These are phyloP conservation scores for Hyperoodon ampullatus DNA, from an alignment of 2,113 vertebrate genomes.

Conservation along the genomic window DNA sequence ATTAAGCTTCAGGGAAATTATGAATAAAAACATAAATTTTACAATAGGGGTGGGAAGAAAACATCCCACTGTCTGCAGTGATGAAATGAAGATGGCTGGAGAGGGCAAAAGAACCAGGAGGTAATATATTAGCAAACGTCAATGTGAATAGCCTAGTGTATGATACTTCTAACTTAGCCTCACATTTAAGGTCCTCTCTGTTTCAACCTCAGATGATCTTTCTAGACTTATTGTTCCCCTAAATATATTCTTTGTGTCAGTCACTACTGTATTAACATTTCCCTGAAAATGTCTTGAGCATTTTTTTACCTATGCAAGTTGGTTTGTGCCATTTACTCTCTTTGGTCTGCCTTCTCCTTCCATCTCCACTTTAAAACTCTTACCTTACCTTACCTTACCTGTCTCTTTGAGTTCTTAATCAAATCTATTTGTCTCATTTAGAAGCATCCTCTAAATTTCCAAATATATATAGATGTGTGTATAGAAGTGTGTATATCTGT, in stretches of 20 bases:
- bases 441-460: conserved; percentile 41
- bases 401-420: conserved; percentile 20
- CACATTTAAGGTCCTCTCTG: conserved; percentile 42
- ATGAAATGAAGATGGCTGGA: conserved; percentile 22
- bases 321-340: background rate
- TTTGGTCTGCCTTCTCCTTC: conserved; percentile 40
- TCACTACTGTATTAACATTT: conserved; percentile 42
- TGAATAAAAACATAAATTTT: conserved; percentile 36
- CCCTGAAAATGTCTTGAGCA: background rate
- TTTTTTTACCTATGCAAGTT: conserved; percentile 32
- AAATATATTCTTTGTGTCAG: conserved; percentile 41
- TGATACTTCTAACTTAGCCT: conserved; percentile 43
- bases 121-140: background rate
- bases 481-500: background rate
- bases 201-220: conserved; percentile 45
- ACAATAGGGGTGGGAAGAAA: background rate
- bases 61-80: background rate
- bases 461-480: background rate
- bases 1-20: conserved; percentile 47
- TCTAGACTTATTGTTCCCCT: background rate
- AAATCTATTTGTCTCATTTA: conserved; percentile 37
- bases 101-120: background rate
- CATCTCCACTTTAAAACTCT: conserved; percentile 1
- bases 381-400: background rate
- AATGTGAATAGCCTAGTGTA: background rate